Conservation (phyloP, 1,140 invertebrate genomes). For the Lordiphosa collinella region DNA sequence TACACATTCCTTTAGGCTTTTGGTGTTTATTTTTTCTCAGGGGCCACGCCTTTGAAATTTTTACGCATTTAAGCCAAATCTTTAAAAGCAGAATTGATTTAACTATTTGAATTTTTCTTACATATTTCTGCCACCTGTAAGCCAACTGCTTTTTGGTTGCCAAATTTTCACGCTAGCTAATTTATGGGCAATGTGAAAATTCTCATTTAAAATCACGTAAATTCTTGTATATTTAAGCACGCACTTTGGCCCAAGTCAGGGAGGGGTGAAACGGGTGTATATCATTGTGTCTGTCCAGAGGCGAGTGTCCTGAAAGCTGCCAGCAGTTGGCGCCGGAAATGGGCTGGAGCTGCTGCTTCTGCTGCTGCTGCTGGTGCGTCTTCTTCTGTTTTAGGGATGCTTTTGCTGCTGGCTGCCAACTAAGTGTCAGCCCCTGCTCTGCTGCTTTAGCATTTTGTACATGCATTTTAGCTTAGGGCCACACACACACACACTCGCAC, state of each 20-base stretch:
- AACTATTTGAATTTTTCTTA: too few species aligned
- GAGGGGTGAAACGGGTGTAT: not conserved
- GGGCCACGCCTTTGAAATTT: too few species aligned
- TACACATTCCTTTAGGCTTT: too few species aligned
- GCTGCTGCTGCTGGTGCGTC: constrained; percentile 32
- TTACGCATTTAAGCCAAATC: too few species aligned
- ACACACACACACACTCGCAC: constrained; percentile 4
- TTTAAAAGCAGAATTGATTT: too few species aligned
- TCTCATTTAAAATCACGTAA: constrained; percentile 45
- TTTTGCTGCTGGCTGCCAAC: constrained; percentile 53
- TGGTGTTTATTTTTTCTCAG: too few species aligned
- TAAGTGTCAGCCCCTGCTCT: constrained; percentile 38
- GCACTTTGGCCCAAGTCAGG: constrained; percentile 18
- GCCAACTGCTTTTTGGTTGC: not conserved
- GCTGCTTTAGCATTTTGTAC: constrained; percentile 26
- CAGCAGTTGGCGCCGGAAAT: constrained; percentile 39
- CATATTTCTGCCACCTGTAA: not conserved
- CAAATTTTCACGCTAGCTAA: not conserved
- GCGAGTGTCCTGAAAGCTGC: constrained; percentile 29
- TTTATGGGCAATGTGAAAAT: constrained; percentile 15
- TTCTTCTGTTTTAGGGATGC: constrained; percentile 20
- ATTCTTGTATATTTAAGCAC: constrained; percentile 38
- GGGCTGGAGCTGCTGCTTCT: constrained; percentile 20
- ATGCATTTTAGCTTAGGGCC: constrained; percentile 47
- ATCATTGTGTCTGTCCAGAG: constrained; percentile 16